Evolutionary conservation across 2,113 vertebrate genomes (phyloP), one percentile per base, ranked within the genome.

Genomic region (Triplophysa dalaica): DNA sequence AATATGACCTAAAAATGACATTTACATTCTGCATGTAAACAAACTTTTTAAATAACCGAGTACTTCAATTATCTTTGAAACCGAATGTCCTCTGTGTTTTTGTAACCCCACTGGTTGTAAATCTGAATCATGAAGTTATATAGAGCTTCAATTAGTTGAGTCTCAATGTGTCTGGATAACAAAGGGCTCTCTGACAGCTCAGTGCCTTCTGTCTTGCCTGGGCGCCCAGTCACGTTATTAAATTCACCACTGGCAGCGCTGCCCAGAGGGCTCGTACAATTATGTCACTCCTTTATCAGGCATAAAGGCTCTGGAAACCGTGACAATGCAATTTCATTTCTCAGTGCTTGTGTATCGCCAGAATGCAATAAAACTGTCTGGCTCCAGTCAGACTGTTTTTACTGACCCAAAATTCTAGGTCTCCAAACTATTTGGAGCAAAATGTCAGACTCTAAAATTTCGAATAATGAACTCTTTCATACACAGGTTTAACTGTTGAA

Each of bases 311-410:
- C 87, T 82, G 81, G 82, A 85, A 84, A 83, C 86, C 77, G 72
- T 91, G 89, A 91, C 84, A 58, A 87, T 85, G 86, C 87, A 87
- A 87, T 91, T 91, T 90, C 83, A 90, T 89, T 91, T 89, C 83
- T 86, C 85, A 73, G 85, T 77, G 83, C 82, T 80, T 86, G 84
- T 89, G 78, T 81, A 88, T 87, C 88, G 87, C 86, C 86, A 87
- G 86, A 87, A 88, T 81, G 88, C 87, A 91, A 91, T 91, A 92
- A 91, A 91, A 90, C 86, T 74, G 91, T 91, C 91, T 91, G 90
- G 87, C 90, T 91, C 89, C 90, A 90, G 86, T 86, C 83, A 64
- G 85, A 79, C 85, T 87, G 82, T 84, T 85, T 88, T 89, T 88
- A 89, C 87, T 88, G 87, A 84, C 86, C 86, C 80, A 87, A 87